Base-by-base conservation (phyloP, 2,888 invertebrate genomes). In the Elysia crispata region DNA sequence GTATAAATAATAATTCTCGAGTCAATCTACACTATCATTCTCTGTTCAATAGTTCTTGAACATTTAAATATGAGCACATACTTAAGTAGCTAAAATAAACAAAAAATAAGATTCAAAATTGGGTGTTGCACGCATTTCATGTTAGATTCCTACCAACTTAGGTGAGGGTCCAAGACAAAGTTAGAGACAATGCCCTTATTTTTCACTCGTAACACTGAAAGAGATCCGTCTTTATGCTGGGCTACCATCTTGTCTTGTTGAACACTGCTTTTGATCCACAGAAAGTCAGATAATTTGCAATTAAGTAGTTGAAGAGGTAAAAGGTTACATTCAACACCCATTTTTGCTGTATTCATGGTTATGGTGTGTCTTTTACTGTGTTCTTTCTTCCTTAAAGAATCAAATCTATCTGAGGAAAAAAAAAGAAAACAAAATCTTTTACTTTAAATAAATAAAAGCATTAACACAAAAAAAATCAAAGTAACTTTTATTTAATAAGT, bases 151-250 rank as follows among this genome's bases (percentile, higher is more conserved):
- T 70, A 80, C 80, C 80, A 80, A 25, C 23, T 20, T 11, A 80
- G 74, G 69, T 76, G 75, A 31, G 80, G 80, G 49, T 80, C 80
- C 76, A 80, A 62, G 11, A 80, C 80, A 80, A 80, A 80, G 30
- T 57, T 57, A 15, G 80, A 80, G 20, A 80, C 76, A 70, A 23
- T 18, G 30, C 80, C 80, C 25, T 64, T 70, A 18, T 75, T 76
- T 70, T 76, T 80, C 6, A 80, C 60, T 50, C 60, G 60, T n/a
- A 80, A 70, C 57, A 80, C 41, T 6, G 62, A 75, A 76, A 76
- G 57, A 25, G 70, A 69, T 31, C 76, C 70, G 41, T 80, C 74
- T 30, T 80, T 33, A 41, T 80, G 69, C 49, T 76, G 64, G 31
- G 74, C 76, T 60, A 76, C 80, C 41, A 80, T 30, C 50, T 69